A percentile compares a stretch with the other conserved stretches of the same genome.
Evolutionary conservation across 2,888 invertebrate species (phyloP).

Genomic region (Empis livida): DNA sequence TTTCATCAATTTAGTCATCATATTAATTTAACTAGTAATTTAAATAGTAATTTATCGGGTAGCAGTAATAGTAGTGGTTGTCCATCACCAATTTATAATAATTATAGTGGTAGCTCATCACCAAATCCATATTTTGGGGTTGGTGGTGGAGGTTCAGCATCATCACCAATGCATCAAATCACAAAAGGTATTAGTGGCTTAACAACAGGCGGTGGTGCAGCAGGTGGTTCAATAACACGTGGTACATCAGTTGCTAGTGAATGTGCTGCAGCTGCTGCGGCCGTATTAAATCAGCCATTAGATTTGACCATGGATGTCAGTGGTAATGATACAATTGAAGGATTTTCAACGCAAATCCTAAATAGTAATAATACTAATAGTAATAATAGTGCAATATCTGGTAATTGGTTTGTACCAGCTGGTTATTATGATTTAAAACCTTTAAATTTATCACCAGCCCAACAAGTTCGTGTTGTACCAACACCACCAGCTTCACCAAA

Average conservation of each 20-base stretch:
- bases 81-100: conserved; percentile 40
- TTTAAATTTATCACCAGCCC: conserved; percentile 32
- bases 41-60: conserved; percentile 7
- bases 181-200: conserved; percentile 58
- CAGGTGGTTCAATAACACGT: conserved; percentile 54
- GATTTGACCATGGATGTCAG: conserved; percentile 35
- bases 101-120: conserved; percentile 30
- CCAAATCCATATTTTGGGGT: conserved; percentile 30
- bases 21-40: conserved; percentile 17
- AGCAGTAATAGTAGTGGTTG: conserved; percentile 27
- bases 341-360: conserved; percentile 2
- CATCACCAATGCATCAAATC: conserved; percentile 44
- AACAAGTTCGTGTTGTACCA: conserved; percentile 32
- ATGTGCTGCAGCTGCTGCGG: conserved; percentile 13
- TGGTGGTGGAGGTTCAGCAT: not conserved
- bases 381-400: conserved; percentile 1
- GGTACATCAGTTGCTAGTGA: conserved; percentile 48
- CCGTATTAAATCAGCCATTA: conserved; percentile 28
- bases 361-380: not conserved
- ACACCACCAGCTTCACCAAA: conserved; percentile 36
- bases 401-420: conserved; percentile 27
- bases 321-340: conserved; percentile 7
- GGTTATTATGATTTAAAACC: conserved; percentile 33
- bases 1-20: conserved; percentile 4
- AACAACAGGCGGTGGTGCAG: conserved; percentile 50